Percentiles rank a stretch among this genome's conserved stretches.
Conservation (phyloP, 2,113 vertebrate species). For the Parus major region DNA sequence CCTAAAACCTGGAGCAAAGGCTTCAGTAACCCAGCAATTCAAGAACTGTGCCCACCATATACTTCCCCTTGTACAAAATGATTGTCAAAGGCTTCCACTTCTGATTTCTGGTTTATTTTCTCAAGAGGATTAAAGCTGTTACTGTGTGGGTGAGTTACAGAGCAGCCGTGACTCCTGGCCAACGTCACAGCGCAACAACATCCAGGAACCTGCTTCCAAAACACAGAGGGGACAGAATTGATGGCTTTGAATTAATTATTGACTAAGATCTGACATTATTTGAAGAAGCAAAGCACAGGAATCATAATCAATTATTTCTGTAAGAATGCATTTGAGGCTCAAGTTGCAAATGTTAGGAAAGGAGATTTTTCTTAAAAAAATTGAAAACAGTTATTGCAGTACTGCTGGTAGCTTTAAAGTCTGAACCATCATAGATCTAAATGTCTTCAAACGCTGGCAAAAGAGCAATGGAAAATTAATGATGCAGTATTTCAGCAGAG, state of each 20-base stretch:
- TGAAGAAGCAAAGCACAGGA: background rate
- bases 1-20: background rate
- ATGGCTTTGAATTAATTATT: background rate
- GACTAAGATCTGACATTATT: background rate
- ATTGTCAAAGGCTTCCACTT: background rate
- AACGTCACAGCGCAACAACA: background rate
- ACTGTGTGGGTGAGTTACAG: background rate
- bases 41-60: rapidly evolving
- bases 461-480: conserved; percentile 39
- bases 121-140: background rate
- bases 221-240: background rate
- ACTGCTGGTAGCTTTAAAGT: conserved; percentile 30
- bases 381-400: background rate
- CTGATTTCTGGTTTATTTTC: background rate
- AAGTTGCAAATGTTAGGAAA: background rate
- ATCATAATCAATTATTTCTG: background rate
- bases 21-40: background rate
- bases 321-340: background rate
- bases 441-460: conserved; percentile 18
- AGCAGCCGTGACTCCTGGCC: background rate
- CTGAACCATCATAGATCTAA: conserved; percentile 38
- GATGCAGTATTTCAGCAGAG: conserved; percentile 40
- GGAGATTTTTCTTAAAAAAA: background rate
- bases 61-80: background rate
- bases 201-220: background rate